These are phyloP conservation scores for Python bivittatus DNA, from an alignment of 2,113 vertebrate genomes.

Conservation along the genomic window DNA sequence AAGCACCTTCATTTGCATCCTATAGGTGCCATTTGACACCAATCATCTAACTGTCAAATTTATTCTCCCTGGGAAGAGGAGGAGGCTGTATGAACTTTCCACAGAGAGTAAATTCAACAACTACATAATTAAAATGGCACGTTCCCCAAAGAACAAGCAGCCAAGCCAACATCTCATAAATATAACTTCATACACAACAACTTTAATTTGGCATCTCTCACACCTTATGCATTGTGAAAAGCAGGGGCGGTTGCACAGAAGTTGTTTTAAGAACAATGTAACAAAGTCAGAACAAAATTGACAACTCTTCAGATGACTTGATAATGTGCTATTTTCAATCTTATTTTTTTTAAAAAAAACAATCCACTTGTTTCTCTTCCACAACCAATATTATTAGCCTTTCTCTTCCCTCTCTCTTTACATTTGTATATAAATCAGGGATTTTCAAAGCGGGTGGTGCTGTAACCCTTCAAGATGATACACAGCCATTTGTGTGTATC, in stretches of 20 bases:
- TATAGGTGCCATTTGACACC: background rate
- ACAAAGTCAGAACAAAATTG: background rate
- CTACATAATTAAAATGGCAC: background rate
- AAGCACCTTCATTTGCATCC: background rate
- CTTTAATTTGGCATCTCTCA: background rate
- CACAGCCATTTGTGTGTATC: too few relatives aligned
- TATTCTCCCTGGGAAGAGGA: background rate
- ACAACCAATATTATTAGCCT: background rate
- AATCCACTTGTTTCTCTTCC: background rate
- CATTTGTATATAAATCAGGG: background rate
- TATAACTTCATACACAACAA: background rate
- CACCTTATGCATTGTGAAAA: background rate
- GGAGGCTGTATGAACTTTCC: background rate
- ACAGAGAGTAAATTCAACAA: background rate
- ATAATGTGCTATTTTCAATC: background rate
- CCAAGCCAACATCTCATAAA: background rate
- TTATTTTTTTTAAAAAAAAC: background rate
- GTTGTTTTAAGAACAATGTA: background rate
- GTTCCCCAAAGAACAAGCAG: background rate
- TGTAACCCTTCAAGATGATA: background rate
- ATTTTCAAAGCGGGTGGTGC: background rate
- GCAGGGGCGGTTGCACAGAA: background rate
- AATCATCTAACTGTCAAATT: background rate
- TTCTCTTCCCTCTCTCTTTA: background rate
- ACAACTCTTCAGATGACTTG: background rate